phyloP scores from a whole-genome alignment of 2,888 invertebrate genomes.

The Xiphydria camelus region DNA sequence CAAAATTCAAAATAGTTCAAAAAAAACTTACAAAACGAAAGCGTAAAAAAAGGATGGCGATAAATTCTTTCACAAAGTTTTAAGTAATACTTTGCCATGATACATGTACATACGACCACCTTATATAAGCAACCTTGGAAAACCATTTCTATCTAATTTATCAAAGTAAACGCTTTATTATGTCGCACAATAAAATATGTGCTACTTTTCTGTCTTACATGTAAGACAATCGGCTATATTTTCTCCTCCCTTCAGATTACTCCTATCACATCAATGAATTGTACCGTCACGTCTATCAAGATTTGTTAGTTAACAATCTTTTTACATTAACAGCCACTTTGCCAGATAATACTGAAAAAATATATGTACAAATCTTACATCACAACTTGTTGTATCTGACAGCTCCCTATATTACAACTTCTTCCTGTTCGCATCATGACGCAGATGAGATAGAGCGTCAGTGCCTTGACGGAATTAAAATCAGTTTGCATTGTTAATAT shows the following conservation, averaged over 20 bases:
- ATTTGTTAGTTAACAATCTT: background rate
- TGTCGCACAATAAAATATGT: background rate
- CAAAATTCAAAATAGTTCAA: background rate
- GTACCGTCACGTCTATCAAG: conserved; percentile 7
- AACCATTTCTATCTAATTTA: too few relatives aligned
- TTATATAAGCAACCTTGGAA: too few relatives aligned
- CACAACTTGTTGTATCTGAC: conserved; percentile 15
- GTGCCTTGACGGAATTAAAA: too few relatives aligned
- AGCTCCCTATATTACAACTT: conserved; percentile 8
- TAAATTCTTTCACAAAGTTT: background rate
- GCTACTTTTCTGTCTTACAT: too few relatives aligned
- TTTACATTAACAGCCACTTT: conserved; percentile 10
- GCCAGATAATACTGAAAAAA: conserved; percentile 41
- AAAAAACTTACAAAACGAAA: background rate
- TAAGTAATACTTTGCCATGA: too few relatives aligned
- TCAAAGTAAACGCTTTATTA: background rate
- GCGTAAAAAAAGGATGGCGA: background rate
- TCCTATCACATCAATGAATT: background rate
- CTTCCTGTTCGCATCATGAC: background rate
- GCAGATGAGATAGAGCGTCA: too few relatives aligned
- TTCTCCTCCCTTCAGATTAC: background rate
- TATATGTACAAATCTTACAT: conserved; percentile 37
- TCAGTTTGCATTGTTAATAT: background rate
- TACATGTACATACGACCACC: too few relatives aligned
- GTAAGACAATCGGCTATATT: too few relatives aligned